These are phyloP conservation scores for human (Homo sapiens) DNA, from an alignment of 2,113 vertebrate genomes.

Conservation along the genomic window GRCh38 chr13:84930001-84930500, in stretches of 20 bases:
- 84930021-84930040: too few species aligned
- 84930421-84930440: not conserved
- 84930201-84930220: not conserved
- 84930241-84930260: not conserved
- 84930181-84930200: not conserved
- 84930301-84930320: not conserved
- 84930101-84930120: not conserved
- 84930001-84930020: too few species aligned
- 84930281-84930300: not conserved
- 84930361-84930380: not conserved
- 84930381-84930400: not conserved
- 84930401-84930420: not conserved
- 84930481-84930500: not conserved
- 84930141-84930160: not conserved
- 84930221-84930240: not conserved
- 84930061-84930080: not conserved
- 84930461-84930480: not conserved
- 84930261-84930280: not conserved
- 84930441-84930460: not conserved
- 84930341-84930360: not conserved
- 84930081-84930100: not conserved
- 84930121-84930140: not conserved
- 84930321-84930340: not conserved
- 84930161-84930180: not conserved
- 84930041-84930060: not conserved